A percentile compares a stretch with the other conserved stretches of the same genome.
phyloP scores from a whole-genome alignment of 2,113 vertebrate genomes.

The Tetraodon nigroviridis region DNA sequence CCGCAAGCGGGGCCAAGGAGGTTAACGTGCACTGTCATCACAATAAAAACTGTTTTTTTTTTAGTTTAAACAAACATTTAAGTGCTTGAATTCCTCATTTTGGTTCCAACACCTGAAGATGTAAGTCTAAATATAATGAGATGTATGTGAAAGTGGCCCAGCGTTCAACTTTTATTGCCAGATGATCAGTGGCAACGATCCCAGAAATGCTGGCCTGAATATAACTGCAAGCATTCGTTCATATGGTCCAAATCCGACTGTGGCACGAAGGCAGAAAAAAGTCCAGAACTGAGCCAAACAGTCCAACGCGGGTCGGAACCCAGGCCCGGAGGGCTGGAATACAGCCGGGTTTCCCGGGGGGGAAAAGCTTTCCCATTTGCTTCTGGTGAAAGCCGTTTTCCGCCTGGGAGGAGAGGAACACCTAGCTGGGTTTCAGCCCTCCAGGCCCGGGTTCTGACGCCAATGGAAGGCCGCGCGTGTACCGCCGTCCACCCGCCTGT shows the following conservation, averaged over 20 bases:
- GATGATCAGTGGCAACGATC: conserved; percentile 33
- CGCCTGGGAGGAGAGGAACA: no score
- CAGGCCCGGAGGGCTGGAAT: not conserved
- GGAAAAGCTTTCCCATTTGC: no score
- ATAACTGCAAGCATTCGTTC: not conserved
- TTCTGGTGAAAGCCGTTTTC: no score
- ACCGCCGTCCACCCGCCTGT: no score
- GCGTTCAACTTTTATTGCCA: conserved; percentile 33
- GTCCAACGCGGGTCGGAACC: not conserved
- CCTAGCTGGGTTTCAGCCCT: no score
- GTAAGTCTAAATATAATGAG: conserved; percentile 27
- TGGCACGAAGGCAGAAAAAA: conserved; percentile 3
- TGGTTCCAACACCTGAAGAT: not conserved
- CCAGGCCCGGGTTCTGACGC: no score
- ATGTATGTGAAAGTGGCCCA: conserved; percentile 18
- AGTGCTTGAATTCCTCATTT: not conserved
- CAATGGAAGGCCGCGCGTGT: no score
- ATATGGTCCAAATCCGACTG: conserved; percentile 13
- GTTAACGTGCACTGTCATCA: conserved; percentile 3
- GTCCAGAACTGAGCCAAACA: not conserved
- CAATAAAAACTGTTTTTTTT: not conserved
- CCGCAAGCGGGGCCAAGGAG: not conserved
- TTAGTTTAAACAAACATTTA: not conserved
- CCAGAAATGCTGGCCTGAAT: conserved; percentile 10
- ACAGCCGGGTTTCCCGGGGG: not conserved